Percentiles rank a stretch among this genome's conserved stretches.
Conservation (phyloP, 2,888 invertebrate genomes). For the Melipona bicolor region DNA sequence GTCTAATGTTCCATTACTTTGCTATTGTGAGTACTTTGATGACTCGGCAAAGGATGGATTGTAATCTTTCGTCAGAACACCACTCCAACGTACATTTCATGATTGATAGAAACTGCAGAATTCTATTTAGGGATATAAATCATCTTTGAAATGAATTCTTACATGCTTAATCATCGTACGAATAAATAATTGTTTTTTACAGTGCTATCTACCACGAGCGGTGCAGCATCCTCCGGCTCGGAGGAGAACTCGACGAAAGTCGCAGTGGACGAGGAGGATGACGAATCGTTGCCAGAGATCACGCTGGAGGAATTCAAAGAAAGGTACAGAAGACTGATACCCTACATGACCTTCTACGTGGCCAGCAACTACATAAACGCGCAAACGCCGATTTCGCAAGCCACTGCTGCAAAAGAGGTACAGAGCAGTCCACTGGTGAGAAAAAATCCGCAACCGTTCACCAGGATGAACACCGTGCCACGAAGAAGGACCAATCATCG, state of each 20-base stretch:
- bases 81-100: no score
- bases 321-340: conserved; percentile 91
- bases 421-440: conserved; percentile 22
- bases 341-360: conserved; percentile 92
- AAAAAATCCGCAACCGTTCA: conserved; percentile 15
- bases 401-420: conserved; percentile 27
- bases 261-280: conserved; percentile 65
- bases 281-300: conserved; percentile 67
- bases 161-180: not conserved
- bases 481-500: conserved; percentile 50
- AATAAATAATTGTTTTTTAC: conserved; percentile 48
- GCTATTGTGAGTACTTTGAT: no score
- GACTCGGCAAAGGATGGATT: no score
- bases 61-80: no score
- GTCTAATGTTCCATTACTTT: no score
- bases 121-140: no score
- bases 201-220: conserved; percentile 67
- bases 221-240: conserved; percentile 40
- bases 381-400: conserved; percentile 62
- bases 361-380: conserved; percentile 87
- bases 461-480: conserved; percentile 34
- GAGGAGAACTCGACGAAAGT: conserved; percentile 62
- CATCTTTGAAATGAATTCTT: no score
- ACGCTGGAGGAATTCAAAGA: conserved; percentile 86
- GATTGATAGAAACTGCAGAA: no score